These are phyloP conservation scores for Anoplopoma fimbria DNA, from an alignment of 2,113 vertebrate genomes.

Conservation along the genomic window DNA sequence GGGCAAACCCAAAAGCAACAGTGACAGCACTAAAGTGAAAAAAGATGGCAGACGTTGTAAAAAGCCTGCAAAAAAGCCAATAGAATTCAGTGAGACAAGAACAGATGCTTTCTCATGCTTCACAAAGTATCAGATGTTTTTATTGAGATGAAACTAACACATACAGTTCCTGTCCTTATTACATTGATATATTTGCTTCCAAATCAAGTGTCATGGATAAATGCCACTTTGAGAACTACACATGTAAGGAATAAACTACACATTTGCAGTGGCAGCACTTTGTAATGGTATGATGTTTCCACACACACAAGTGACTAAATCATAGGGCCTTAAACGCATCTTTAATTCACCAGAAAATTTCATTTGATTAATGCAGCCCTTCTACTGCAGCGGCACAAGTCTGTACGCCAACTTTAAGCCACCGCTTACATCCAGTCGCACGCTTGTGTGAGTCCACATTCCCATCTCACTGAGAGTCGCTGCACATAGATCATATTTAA, in stretches of 20 bases:
- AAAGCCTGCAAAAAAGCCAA: not conserved
- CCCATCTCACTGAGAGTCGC: slow-evolving; percentile 15
- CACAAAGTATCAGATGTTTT: not conserved
- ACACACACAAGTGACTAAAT: slow-evolving; percentile 10
- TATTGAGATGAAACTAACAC: not conserved
- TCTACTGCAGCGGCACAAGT: slow-evolving; percentile 34
- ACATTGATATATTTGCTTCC: not conserved
- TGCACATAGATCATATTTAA: slow-evolving; percentile 58
- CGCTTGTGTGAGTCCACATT: slow-evolving; percentile 31
- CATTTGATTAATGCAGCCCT: slow-evolving; percentile 43
- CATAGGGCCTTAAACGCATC: not conserved
- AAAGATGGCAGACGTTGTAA: not conserved
- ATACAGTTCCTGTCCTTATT: not conserved
- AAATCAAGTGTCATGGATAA: not conserved
- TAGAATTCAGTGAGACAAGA: not conserved
- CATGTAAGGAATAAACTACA: not conserved
- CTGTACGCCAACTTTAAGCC: slow-evolving; percentile 30
- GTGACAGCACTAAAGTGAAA: not conserved
- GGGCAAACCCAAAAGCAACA: not conserved
- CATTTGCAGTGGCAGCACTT: not conserved
- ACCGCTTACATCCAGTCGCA: slow-evolving; percentile 22
- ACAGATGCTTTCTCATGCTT: not conserved
- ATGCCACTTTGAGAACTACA: not conserved
- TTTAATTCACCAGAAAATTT: slow-evolving; percentile 53
- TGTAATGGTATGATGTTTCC: slow-evolving; percentile 1